Base-by-base conservation (phyloP, 2,113 vertebrate species). In the Rhineura floridana region DNA sequence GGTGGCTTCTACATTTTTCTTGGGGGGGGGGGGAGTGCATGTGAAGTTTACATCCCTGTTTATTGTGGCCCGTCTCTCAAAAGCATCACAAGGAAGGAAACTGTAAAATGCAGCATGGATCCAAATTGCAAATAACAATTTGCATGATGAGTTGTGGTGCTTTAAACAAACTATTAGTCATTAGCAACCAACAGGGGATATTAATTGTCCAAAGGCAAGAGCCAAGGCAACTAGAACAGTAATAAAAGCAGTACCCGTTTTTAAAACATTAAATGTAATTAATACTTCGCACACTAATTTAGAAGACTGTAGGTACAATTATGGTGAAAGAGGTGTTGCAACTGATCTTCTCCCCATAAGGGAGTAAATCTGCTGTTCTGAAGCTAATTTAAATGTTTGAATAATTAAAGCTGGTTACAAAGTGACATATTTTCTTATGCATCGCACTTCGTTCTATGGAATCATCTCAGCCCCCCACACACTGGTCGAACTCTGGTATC, bases 101-200 rank as follows among this genome's bases (percentile, higher is more conserved):
- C 28, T 1, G 15, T 70, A 9, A 76, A 9, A 30, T 2, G 0
- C 15, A 28, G 80, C 72, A 9, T 7, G 0, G 0, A 42, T 50
- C 84, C 83, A 81, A 69, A 52, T 50, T 5, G 28, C 50, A n/a
- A 80, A 30, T 23, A 21, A n/a, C 1, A 67, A 65, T 84, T n/a
- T 88, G 81, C 84, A 73, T 6, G 44, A 86, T 30, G 81, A 89
- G 70, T 33, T 87, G 25, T 62, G 0, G 23, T 15, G 73, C 65
- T 86, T 44, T 79, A 42, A 72, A 0, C 23, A 0, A 33, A 73
- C 77, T 84, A 87, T 15, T 42, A 42, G 75, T 88, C 86, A 80
- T 79, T 87, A 91, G 62, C 87, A 72, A 79, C n/a, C n/a, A 86
- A 48, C 59, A 79, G 83, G 82, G 84, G 65, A 10, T 15, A 2